phyloP scores from a whole-genome alignment of 2,888 invertebrate species.

The Melangyna quadrimaculata region DNA sequence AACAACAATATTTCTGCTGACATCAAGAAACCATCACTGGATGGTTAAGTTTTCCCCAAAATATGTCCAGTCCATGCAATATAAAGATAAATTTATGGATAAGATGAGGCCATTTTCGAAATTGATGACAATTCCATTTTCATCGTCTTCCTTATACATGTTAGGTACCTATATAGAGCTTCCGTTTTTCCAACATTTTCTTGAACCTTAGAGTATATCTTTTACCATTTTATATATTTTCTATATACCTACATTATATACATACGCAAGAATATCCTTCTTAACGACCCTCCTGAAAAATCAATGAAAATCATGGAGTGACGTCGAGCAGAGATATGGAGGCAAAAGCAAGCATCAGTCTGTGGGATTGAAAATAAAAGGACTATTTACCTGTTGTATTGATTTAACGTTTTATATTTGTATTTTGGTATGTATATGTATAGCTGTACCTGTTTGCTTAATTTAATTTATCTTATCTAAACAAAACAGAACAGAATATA shows the following conservation, averaged over 20 bases:
- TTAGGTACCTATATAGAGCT: too few relatives aligned
- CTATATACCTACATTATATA: not conserved
- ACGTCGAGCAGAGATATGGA: not conserved
- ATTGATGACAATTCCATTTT: slow-evolving; percentile 46
- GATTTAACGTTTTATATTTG: slow-evolving; percentile 3
- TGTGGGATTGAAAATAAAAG: slow-evolving; percentile 12
- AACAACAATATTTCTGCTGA: slow-evolving; percentile 49
- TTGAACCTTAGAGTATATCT: not conserved
- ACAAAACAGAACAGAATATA: slow-evolving; percentile 41
- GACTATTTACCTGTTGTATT: slow-evolving; percentile 58
- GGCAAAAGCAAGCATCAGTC: not conserved
- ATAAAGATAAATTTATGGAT: not conserved
- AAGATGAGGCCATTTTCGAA: slow-evolving; percentile 27
- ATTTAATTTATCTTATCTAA: slow-evolving; percentile 69
- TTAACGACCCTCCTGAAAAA: not conserved
- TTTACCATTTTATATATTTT: not conserved
- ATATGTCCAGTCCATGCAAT: not conserved
- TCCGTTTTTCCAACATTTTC: slow-evolving; percentile 1
- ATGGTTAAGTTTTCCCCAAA: slow-evolving; percentile 17
- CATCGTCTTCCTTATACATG: slow-evolving; percentile 11
- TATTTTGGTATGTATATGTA: slow-evolving; percentile 4
- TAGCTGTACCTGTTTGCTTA: slow-evolving; percentile 55
- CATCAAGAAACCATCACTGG: slow-evolving; percentile 24
- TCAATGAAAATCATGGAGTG: slow-evolving; percentile 6
- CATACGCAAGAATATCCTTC: not conserved